Percentiles rank a stretch among this genome's conserved stretches.
phyloP scores from a whole-genome alignment of 92 coral and sea anemone species.

The Parazoanthus swiftii region DNA sequence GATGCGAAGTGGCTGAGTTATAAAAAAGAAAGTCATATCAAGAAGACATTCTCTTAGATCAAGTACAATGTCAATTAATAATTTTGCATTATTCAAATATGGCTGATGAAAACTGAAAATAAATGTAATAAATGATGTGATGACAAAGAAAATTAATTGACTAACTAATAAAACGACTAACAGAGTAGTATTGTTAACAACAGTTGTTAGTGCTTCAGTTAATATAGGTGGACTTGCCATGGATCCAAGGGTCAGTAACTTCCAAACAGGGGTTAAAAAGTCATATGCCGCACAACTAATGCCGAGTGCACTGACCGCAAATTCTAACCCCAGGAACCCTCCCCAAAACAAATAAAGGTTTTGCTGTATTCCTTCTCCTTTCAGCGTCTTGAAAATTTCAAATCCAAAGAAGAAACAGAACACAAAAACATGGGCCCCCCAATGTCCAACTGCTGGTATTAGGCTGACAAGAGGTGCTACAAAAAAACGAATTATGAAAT shows the following conservation, averaged over 20 bases:
- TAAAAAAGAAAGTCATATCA: too few species aligned
- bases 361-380: neutral
- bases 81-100: too few species aligned
- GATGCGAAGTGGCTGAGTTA: too few species aligned
- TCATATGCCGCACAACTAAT: neutral
- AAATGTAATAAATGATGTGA: neutral
- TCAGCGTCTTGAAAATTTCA: neutral
- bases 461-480: slow-evolving; percentile 10
- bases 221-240: neutral
- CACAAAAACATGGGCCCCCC: slow-evolving; percentile 4
- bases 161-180: neutral
- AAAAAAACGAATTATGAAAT: neutral
- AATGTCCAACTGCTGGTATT: slow-evolving; percentile 1
- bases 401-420: neutral
- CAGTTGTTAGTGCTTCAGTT: neutral
- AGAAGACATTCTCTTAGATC: too few species aligned
- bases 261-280: neutral
- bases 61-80: too few species aligned
- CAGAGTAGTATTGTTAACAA: neutral
- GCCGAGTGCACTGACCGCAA: neutral
- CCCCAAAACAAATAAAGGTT: neutral
- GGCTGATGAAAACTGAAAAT: neutral
- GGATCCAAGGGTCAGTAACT: neutral
- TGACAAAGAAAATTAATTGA: neutral
- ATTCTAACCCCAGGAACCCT: neutral